phyloP scores from a whole-genome alignment of 2,888 invertebrate species.

The Saturnia japonica region DNA sequence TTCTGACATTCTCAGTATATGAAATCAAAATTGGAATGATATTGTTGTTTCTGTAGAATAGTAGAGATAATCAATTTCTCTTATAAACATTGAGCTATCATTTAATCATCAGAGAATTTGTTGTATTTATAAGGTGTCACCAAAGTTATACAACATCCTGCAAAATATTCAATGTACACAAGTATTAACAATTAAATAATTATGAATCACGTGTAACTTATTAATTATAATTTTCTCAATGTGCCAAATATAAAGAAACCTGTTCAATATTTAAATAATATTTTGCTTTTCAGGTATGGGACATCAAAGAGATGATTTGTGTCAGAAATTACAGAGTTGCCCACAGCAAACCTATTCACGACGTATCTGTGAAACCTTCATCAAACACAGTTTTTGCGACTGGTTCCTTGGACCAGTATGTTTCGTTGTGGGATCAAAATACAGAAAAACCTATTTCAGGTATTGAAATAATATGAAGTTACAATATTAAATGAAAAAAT shows the following conservation, averaged over 20 bases:
- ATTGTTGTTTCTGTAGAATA: too few species aligned
- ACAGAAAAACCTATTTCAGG: constrained; percentile 57
- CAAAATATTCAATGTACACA: too few species aligned
- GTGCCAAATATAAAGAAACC: neutral
- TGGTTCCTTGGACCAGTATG: constrained; percentile 76
- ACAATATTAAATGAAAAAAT: neutral
- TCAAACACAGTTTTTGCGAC: constrained; percentile 77
- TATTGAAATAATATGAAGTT: constrained; percentile 30
- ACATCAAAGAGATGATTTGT: constrained; percentile 70
- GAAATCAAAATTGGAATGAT: too few species aligned
- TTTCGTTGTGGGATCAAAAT: constrained; percentile 81
- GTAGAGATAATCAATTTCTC: too few species aligned
- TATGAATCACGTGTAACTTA: too few species aligned
- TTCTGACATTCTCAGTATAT: too few species aligned
- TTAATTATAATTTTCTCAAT: too few species aligned
- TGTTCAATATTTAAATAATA: neutral
- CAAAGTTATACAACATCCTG: too few species aligned
- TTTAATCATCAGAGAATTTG: too few species aligned
- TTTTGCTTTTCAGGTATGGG: constrained; percentile 72
- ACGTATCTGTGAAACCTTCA: constrained; percentile 74
- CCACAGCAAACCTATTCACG: constrained; percentile 70
- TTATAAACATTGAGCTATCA: too few species aligned
- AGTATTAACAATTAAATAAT: too few species aligned
- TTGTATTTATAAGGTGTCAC: too few species aligned
- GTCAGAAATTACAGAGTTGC: constrained; percentile 71